Evolutionary conservation across 2,797 vertebrate species (phyloP).

Genomic region (Crossoptilon crossoptilon): DNA sequence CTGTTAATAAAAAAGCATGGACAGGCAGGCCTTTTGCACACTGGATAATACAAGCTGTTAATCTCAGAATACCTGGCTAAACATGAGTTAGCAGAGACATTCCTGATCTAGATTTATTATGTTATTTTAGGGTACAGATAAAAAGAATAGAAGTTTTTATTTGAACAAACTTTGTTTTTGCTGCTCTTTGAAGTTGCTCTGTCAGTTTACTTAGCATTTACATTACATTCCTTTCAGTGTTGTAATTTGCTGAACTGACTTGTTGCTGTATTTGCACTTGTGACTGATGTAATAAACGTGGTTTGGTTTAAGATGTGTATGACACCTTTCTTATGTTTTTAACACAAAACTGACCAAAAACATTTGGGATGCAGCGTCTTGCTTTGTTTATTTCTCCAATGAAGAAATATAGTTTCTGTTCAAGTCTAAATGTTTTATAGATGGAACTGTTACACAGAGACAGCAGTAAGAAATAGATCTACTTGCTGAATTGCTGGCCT

Average conservation of each 20-base stretch:
- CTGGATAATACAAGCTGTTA: conserved; percentile 15
- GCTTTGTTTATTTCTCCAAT: not conserved
- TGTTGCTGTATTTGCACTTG: conserved; percentile 77
- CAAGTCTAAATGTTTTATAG: not conserved
- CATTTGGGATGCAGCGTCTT: not conserved
- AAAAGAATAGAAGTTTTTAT: not conserved
- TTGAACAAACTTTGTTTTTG: conserved; percentile 56
- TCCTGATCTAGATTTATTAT: conserved; percentile 27
- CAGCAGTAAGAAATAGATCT: not conserved
- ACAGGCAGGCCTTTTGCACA: conserved; percentile 14
- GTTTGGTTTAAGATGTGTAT: not conserved
- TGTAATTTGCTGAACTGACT: conserved; percentile 77
- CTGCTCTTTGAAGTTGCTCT: conserved; percentile 44
- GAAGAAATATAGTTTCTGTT: not conserved
- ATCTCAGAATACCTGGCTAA: not conserved
- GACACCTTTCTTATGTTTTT: not conserved
- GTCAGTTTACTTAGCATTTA: conserved; percentile 70
- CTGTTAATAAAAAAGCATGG: conserved; percentile 10
- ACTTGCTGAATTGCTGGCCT: not conserved
- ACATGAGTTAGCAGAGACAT: conserved; percentile 32
- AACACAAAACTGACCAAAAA: not conserved
- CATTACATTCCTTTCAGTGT: conserved; percentile 61
- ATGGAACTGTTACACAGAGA: not conserved
- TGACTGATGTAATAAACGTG: conserved; percentile 56
- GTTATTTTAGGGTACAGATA: conserved; percentile 56